Evolutionary conservation across 2,113 vertebrate species (phyloP).

Genomic region (Percopsis transmontana): DNA sequence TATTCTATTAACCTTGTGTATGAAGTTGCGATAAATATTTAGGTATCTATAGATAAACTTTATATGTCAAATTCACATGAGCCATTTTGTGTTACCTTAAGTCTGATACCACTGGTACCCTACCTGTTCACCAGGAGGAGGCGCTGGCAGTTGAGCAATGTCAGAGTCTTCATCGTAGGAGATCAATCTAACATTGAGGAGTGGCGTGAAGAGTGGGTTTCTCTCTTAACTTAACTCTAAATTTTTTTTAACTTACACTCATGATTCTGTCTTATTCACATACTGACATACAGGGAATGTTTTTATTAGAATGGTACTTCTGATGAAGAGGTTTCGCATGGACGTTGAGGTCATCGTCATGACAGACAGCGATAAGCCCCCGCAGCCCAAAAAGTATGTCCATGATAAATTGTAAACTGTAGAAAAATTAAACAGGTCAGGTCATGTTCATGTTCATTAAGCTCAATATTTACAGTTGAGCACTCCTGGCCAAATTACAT

Average conservation of each 20-base stretch:
- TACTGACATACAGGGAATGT: not conserved
- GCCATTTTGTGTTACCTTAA: slow-evolving; percentile 27
- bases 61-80: not conserved
- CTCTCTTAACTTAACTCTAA: not conserved
- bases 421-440: too few relatives aligned
- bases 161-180: slow-evolving; percentile 66
- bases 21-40: too few relatives aligned
- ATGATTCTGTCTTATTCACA: not conserved
- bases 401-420: too few relatives aligned
- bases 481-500: too few relatives aligned
- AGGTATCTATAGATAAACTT: too few relatives aligned
- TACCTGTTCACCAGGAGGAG: slow-evolving; percentile 67
- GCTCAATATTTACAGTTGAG: too few relatives aligned
- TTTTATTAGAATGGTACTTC: slow-evolving; percentile 66
- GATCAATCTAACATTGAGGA: slow-evolving; percentile 60
- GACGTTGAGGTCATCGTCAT: slow-evolving; percentile 77
- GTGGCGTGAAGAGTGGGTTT: slow-evolving; percentile 32
- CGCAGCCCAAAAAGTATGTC: slow-evolving; percentile 47
- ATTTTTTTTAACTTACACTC: not conserved
- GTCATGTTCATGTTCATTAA: too few relatives aligned
- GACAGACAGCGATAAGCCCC: slow-evolving; percentile 73
- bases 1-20: too few relatives aligned
- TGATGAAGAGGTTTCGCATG: slow-evolving; percentile 75
- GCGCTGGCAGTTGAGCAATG: slow-evolving; percentile 61
- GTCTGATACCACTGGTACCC: slow-evolving; percentile 80